Percentiles rank a stretch among this genome's conserved stretches.
Conservation (phyloP, 2,888 invertebrate species). For the Melangyna quadrimaculata region DNA sequence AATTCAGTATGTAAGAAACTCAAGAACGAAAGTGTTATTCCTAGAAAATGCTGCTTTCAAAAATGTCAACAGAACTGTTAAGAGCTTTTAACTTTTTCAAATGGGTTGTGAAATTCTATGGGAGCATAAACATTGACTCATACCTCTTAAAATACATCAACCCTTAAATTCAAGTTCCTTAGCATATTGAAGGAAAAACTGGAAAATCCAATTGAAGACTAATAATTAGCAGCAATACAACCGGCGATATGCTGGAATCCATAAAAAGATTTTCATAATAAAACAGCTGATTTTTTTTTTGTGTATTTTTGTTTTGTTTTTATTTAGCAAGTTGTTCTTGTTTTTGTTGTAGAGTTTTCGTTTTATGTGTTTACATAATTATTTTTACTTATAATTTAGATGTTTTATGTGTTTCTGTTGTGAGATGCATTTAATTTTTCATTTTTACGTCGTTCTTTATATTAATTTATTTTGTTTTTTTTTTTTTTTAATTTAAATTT, state of each 20-base stretch:
- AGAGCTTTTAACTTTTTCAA: too few species aligned
- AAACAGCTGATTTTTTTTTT: conserved; percentile 48
- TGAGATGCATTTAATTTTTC: conserved; percentile 11
- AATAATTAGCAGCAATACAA: neutral
- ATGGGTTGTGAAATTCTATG: too few species aligned
- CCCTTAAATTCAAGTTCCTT: neutral
- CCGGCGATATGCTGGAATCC: neutral
- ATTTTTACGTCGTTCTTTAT: conserved; percentile 20
- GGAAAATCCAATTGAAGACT: neutral
- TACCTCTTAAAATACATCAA: neutral
- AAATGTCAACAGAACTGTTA: too few species aligned
- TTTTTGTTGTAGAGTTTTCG: conserved; percentile 23
- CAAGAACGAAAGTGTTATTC: too few species aligned
- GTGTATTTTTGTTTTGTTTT: conserved; percentile 42
- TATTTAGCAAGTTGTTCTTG: conserved; percentile 59
- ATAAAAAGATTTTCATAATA: conserved; percentile 7
- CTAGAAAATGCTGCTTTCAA: too few species aligned
- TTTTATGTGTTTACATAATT: conserved; percentile 56
- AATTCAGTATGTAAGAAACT: too few species aligned
- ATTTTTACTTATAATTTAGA: conserved; percentile 57
- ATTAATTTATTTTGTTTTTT: neutral
- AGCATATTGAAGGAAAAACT: neutral
- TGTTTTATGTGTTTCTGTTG: conserved; percentile 39
- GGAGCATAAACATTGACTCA: neutral
- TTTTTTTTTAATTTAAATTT: neutral